Evolutionary conservation across 2,888 invertebrate genomes (phyloP).

Genomic region (Philaethria dido): DNA sequence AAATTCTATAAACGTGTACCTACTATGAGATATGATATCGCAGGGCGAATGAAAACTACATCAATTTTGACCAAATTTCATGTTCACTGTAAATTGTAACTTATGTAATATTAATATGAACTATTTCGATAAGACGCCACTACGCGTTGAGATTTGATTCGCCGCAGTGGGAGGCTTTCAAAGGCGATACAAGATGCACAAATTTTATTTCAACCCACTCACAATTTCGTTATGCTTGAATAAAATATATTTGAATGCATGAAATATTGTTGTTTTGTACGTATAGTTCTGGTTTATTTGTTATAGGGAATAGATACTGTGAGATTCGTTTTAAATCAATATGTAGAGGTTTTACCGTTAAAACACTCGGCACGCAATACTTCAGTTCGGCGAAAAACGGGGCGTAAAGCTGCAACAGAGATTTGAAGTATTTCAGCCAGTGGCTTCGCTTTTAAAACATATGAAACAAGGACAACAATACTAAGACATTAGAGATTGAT

Average conservation of each 20-base stretch:
- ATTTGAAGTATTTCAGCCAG: too few species aligned
- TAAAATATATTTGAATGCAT: conserved; percentile 17
- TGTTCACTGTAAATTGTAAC: neutral
- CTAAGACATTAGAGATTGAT: too few species aligned
- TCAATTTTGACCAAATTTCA: conserved; percentile 15
- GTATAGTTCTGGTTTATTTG: conserved; percentile 1
- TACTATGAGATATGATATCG: conserved; percentile 10
- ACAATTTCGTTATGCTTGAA: conserved; percentile 25
- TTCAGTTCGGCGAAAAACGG: too few species aligned
- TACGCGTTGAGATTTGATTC: conserved; percentile 42
- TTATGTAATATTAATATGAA: neutral
- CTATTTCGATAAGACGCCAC: neutral
- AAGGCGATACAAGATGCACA: conserved; percentile 35
- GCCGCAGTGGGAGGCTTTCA: conserved; percentile 35
- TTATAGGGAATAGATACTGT: neutral
- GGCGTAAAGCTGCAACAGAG: too few species aligned
- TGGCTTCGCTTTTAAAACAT: too few species aligned
- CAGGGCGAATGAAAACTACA: conserved; percentile 15
- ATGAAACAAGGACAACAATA: too few species aligned
- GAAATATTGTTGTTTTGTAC: conserved; percentile 21
- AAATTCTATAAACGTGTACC: neutral
- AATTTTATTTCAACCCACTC: conserved; percentile 29
- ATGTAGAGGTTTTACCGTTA: neutral
- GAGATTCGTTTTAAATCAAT: conserved; percentile 3
- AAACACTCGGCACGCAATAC: too few species aligned